These are phyloP conservation scores for Erebia ligea DNA, from an alignment of 2,888 invertebrate species.

Conservation along the genomic window DNA sequence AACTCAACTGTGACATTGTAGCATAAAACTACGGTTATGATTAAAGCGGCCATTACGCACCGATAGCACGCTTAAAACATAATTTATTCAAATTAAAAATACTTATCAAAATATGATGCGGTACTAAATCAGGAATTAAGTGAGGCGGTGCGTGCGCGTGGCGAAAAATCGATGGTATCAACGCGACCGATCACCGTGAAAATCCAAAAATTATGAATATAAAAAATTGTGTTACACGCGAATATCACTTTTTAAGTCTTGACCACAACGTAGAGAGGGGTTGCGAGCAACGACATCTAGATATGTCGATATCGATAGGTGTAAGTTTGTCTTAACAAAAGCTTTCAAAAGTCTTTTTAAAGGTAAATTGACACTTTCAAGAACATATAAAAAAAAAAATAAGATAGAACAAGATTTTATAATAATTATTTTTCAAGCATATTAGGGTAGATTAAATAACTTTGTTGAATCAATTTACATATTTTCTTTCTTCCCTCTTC, in stretches of 20 bases:
- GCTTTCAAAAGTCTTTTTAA: neutral
- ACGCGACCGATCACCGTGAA: conserved; percentile 73
- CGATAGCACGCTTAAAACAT: conserved; percentile 80
- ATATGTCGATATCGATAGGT: conserved; percentile 26
- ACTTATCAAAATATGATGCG: conserved; percentile 83
- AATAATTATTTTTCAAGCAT: too few species aligned
- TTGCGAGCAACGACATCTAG: neutral
- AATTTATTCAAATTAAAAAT: conserved; percentile 84
- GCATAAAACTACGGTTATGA: conserved; percentile 68
- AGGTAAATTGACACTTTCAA: neutral
- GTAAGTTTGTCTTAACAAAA: neutral
- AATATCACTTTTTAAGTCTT: conserved; percentile 66
- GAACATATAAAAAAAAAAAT: too few species aligned
- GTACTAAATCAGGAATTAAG: conserved; percentile 81
- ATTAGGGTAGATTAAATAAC: too few species aligned
- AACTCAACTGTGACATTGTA: conserved; percentile 55
- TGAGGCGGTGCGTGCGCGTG: conserved; percentile 73
- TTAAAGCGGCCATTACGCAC: conserved; percentile 69
- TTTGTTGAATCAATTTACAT: too few species aligned
- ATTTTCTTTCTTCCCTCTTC: too few species aligned
- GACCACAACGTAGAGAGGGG: conserved; percentile 22
- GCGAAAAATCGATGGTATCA: conserved; percentile 72
- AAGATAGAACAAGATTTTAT: too few species aligned
- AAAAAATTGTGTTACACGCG: conserved; percentile 63
- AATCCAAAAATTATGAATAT: conserved; percentile 64